Evolutionary conservation across 1,140 invertebrate genomes (phyloP), one percentile per base, ranked within the genome.

Genomic region (Temnothorax longispinosus): DNA sequence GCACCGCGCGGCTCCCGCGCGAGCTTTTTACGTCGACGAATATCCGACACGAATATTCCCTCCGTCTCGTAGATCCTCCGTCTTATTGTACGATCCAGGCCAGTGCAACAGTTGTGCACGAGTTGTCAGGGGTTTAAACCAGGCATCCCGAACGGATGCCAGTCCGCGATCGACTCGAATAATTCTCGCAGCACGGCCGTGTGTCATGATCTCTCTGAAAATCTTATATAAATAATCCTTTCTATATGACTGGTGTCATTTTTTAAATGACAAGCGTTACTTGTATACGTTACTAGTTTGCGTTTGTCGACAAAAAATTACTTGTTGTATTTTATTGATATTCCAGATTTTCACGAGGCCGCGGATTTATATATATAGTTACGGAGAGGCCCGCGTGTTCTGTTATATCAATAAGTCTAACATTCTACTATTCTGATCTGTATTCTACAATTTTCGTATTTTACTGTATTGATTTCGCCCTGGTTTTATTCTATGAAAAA

Each of bases 31-130:
- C 88, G 69, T 60, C 27, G 56, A 71, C 58, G 71, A 81, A 86
- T 75, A 86, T 90, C 77, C 76, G 76, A 88, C 52, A 32, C 56
- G 71, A 89, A 44, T 72, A 58, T 15, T 13, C 13, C 21, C 15
- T 18, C 13, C 65, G 41, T 41, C 62, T 81, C 11, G 27, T 47
- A 27, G 41, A 81, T 65, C 44, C 6, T 65, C 44, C 44, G 47
- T 47, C 77, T 81, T 81, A 71, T 54, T 38, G 47, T 71, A 69
- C 72, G 10, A 85, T 85, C n/a, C 74, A 76, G 47, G 52, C 11
- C 47, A 60, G 74, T 84, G 86, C 86, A 87, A 87, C 86, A 87
- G 86, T 87, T 87, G 86, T 87, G 69, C 77, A 60, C 32, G 35
- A 41, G 10, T 44, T 56, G 47, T 72, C 67, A 15, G 15, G 41